These are phyloP conservation scores for Ispidina lecontei DNA, from an alignment of 2,797 vertebrate genomes.

Conservation along the genomic window DNA sequence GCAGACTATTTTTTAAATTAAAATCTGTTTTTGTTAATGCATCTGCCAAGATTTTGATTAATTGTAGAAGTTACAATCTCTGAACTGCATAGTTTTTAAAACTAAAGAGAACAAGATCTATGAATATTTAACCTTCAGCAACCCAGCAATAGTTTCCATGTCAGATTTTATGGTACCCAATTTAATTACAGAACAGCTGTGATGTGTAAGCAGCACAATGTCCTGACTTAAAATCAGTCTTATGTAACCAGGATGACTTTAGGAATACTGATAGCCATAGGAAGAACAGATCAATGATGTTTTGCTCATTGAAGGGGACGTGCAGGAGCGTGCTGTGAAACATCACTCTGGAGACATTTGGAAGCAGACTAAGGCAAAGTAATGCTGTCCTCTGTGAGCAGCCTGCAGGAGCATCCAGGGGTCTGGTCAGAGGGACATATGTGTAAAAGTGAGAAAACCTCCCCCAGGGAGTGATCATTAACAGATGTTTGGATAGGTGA, in stretches of 20 bases:
- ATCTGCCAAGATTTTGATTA: neutral
- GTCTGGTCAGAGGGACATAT: neutral
- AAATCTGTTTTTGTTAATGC: neutral
- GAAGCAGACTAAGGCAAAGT: neutral
- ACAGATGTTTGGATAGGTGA: neutral
- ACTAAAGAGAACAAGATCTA: neutral
- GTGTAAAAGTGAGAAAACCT: neutral
- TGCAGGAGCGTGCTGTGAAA: neutral
- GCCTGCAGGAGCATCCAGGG: neutral
- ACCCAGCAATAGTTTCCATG: neutral
- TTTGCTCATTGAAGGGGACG: neutral
- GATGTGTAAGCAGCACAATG: neutral
- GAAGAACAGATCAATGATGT: neutral
- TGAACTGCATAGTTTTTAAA: neutral
- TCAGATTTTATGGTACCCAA: neutral
- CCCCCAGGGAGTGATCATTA: neutral
- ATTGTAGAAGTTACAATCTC: neutral
- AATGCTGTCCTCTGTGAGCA: neutral
- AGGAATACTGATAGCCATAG: neutral
- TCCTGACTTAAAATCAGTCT: slow-evolving; percentile 14
- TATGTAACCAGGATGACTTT: neutral
- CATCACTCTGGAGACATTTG: neutral
- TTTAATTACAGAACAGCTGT: slow-evolving; percentile 39
- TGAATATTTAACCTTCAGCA: slow-evolving; percentile 23
- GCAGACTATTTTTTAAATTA: neutral